phyloP scores from a whole-genome alignment of 2,113 vertebrate genomes.

The Seriola dumerili region DNA sequence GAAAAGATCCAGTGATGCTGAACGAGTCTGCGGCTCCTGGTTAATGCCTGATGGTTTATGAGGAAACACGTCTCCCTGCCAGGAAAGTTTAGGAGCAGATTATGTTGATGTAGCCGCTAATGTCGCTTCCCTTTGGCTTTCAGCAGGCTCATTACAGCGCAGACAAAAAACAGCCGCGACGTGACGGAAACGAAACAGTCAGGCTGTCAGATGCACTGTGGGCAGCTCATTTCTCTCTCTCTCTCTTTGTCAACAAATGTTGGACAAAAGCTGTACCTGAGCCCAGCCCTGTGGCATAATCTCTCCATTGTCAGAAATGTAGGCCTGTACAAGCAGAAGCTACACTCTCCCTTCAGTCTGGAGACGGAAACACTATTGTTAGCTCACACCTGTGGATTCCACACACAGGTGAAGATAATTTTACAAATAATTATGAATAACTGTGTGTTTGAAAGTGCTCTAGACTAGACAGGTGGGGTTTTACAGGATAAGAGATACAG shows the following conservation, averaged over 20 bases:
- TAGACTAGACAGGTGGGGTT: constrained; percentile 22
- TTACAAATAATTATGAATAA: constrained; percentile 23
- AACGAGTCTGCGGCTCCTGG: constrained; percentile 38
- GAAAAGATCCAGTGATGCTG: constrained; percentile 45
- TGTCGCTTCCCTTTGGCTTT: constrained; percentile 50
- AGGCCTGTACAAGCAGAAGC: constrained; percentile 59
- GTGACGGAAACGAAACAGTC: constrained; percentile 52
- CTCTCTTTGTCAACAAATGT: constrained; percentile 68
- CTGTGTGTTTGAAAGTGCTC: constrained; percentile 17
- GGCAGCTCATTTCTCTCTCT: constrained; percentile 49
- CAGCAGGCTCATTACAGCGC: constrained; percentile 39
- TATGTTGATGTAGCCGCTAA: constrained; percentile 61
- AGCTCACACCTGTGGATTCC: constrained; percentile 70
- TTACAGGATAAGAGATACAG: constrained; percentile 12
- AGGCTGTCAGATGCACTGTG: constrained; percentile 49
- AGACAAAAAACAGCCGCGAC: constrained; percentile 49
- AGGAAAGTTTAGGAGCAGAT: constrained; percentile 60
- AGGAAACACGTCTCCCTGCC: constrained; percentile 51
- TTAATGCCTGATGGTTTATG: constrained; percentile 61
- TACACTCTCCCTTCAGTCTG: constrained; percentile 48
- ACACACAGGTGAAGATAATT: constrained; percentile 38
- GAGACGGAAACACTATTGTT: constrained; percentile 63
- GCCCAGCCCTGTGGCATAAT: constrained; percentile 74
- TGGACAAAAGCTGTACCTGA: constrained; percentile 72
- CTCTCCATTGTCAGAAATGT: constrained; percentile 68